Evolutionary conservation across 2,797 vertebrate species (phyloP), one percentile per base, ranked within the genome.

Genomic region (Thaleichthys pacificus): DNA sequence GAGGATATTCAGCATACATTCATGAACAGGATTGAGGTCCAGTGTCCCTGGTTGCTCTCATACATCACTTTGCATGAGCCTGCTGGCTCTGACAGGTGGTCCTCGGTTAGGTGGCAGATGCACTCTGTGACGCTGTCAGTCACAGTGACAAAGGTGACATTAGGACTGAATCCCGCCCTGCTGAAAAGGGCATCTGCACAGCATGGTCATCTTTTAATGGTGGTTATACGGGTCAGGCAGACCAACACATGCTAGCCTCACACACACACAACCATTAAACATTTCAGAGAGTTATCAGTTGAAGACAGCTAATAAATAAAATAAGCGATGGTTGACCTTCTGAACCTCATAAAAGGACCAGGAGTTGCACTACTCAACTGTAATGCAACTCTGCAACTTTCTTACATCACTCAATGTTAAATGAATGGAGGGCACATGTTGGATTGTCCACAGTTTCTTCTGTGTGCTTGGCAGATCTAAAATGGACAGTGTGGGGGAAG

Each of bases 121-220:
- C 77, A 63, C 24, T 19, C 24, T 49, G 65, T 77, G 0, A 75
- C 21, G 75, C 84, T 74, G 90, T 88, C 91, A 89, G 66, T 91
- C 90, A 89, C 73, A 26, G 71, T 76, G 77, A 86, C 80, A 84
- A 68, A 80, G 80, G 80, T 89, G 88, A 83, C 89, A 86, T 85
- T 80, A 85, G 80, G 80, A 82, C 73, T 75, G 69, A 73, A 81
- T 84, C 84, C 80, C 68, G 71, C 77, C 85, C 80, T 75, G 81
- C 78, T 68, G 77, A 81, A 88, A 91, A 91, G 88, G 87, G 81
- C 88, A 88, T 73, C 63, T 73, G 83, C 86, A 80, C 88, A 88
- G 84, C 87, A 77, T 84, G 90, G 64, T 74, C 64, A 71, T 78
- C 85, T 82, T 84, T 87, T 86, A 87, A 89, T 86, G 81, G 82